These are phyloP conservation scores for Cydia splendana DNA, from an alignment of 1,140 invertebrate genomes.

Conservation along the genomic window DNA sequence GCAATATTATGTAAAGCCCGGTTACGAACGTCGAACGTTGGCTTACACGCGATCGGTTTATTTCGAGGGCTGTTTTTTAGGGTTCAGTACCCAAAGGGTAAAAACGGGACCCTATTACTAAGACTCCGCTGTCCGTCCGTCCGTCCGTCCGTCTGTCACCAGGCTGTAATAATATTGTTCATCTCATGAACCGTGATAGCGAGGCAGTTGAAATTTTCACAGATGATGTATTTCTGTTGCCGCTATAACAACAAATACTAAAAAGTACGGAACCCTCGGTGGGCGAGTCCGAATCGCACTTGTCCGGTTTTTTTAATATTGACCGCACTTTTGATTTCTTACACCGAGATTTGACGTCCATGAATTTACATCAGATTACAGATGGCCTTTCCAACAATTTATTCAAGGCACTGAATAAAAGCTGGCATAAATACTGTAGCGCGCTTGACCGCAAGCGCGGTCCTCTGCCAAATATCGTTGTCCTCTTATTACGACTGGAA, in stretches of 20 bases:
- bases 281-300: too few species aligned
- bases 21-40: background rate
- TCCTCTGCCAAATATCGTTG: background rate
- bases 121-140: too few species aligned
- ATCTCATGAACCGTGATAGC: too few species aligned
- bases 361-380: background rate
- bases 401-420: background rate
- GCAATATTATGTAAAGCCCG: constrained; percentile 13
- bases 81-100: too few species aligned
- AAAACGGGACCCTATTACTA: too few species aligned
- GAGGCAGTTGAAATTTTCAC: too few species aligned
- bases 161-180: too few species aligned
- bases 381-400: background rate
- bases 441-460: background rate
- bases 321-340: constrained; percentile 6
- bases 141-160: too few species aligned
- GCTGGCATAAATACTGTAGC: background rate
- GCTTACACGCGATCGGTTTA: constrained; percentile 15
- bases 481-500: constrained; percentile 14
- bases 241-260: too few species aligned
- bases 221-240: too few species aligned
- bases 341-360: background rate
- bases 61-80: background rate
- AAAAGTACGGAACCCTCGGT: too few species aligned
- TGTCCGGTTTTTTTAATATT: too few species aligned